Percentiles rank a stretch among this genome's conserved stretches.
Conservation (phyloP, 2,113 vertebrate species). For the Narcine bancroftii region DNA sequence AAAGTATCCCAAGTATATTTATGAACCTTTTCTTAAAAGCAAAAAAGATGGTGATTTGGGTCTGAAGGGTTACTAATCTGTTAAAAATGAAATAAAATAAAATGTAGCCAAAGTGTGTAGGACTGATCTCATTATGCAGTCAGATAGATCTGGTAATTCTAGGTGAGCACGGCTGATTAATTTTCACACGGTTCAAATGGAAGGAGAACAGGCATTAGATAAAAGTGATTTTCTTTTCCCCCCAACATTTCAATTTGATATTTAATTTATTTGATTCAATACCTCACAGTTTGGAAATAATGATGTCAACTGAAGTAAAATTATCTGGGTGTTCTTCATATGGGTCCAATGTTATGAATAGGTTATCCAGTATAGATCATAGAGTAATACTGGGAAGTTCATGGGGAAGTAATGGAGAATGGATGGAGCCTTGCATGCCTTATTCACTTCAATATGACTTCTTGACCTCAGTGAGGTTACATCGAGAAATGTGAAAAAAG, state of each 20-base stretch:
- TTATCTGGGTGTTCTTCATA: background rate
- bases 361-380: background rate
- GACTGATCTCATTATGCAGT: background rate
- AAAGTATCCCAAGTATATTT: background rate
- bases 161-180: background rate
- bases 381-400: background rate
- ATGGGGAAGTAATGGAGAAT: background rate
- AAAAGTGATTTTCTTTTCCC: background rate
- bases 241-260: background rate
- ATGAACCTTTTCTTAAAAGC: background rate
- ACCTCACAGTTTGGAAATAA: background rate
- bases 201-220: background rate
- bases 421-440: background rate
- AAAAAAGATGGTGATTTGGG: background rate
- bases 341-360: background rate
- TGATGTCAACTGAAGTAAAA: background rate
- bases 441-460: background rate
- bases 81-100: constrained; percentile 14
- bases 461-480: background rate
- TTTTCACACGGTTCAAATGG: background rate
- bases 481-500: background rate
- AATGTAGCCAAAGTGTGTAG: background rate
- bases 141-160: background rate
- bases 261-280: background rate
- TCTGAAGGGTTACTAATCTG: background rate